Evolutionary conservation across 2,888 invertebrate species (phyloP).

Genomic region (Camptogramma bilineatum): DNA sequence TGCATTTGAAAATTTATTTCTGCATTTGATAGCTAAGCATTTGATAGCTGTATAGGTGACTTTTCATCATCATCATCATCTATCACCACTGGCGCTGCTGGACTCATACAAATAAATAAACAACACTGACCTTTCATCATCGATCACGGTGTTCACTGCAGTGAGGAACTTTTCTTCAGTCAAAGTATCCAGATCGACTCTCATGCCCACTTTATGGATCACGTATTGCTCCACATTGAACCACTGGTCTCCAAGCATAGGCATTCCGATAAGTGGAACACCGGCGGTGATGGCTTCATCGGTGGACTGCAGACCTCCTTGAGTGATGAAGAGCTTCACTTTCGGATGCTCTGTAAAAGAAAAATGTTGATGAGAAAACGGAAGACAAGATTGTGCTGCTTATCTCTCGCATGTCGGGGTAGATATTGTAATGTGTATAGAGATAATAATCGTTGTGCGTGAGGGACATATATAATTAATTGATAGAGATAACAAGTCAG

Average conservation of each 20-base stretch:
- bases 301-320: constrained; percentile 68
- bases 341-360: constrained; percentile 60
- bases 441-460: no score
- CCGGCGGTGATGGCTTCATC: constrained; percentile 65
- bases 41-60: no score
- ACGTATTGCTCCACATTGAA: constrained; percentile 55
- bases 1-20: no score
- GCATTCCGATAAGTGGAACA: constrained; percentile 61
- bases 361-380: no score
- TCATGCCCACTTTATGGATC: constrained; percentile 53
- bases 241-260: constrained; percentile 64
- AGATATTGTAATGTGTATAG: no score
- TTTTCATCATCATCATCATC: no score
- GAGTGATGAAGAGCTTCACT: constrained; percentile 67
- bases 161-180: constrained; percentile 54
- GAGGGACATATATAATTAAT: not conserved
- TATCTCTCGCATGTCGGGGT: no score
- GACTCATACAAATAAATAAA: no score
- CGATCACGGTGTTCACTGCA: constrained; percentile 45
- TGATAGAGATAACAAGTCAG: not conserved
- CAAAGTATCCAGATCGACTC: constrained; percentile 50
- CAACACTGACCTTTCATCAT: constrained; percentile 28
- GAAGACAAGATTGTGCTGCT: no score
- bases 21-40: no score
- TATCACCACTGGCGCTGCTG: no score